These are phyloP conservation scores for Dioctria rufipes DNA, from an alignment of 2,888 invertebrate species.

Conservation along the genomic window DNA sequence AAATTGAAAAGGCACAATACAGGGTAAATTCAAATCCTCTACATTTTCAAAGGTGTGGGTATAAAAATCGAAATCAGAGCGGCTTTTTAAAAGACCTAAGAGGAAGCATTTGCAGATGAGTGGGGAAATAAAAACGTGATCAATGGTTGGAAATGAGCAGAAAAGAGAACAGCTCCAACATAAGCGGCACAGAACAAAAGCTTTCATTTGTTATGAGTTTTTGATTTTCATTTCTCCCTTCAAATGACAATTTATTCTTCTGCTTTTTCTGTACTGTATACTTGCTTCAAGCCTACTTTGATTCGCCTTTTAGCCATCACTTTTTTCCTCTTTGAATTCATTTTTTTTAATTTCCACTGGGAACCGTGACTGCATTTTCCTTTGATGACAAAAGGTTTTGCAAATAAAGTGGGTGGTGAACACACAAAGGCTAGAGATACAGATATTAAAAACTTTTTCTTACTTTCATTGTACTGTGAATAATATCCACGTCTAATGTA, in stretches of 20 bases:
- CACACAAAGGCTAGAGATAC: slow-evolving; percentile 32
- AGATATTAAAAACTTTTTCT: slow-evolving; percentile 24
- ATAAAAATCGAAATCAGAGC: slow-evolving; percentile 21
- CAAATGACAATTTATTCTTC: slow-evolving; percentile 51
- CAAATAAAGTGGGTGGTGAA: slow-evolving; percentile 18
- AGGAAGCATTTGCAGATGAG: slow-evolving; percentile 42
- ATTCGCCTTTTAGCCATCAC: slow-evolving; percentile 54
- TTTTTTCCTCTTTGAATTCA: slow-evolving; percentile 40
- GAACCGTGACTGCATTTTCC: slow-evolving; percentile 34
- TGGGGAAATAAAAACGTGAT: slow-evolving; percentile 52
- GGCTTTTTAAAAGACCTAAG: slow-evolving; percentile 4
- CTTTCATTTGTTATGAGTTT: slow-evolving; percentile 53
- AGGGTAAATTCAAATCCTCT: slow-evolving; percentile 25
- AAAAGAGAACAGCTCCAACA: slow-evolving; percentile 42
- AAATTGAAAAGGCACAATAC: slow-evolving; percentile 36
- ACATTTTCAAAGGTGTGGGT: slow-evolving; percentile 7
- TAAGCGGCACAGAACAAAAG: slow-evolving; percentile 48
- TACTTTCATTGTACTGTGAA: too few relatives aligned
- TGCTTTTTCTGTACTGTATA: background rate
- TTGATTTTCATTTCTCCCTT: slow-evolving; percentile 53
- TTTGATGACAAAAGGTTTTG: slow-evolving; percentile 14
- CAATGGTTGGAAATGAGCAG: slow-evolving; percentile 49
- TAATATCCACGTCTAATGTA: too few relatives aligned
- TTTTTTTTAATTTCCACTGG: slow-evolving; percentile 52
- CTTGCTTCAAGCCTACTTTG: slow-evolving; percentile 53